A percentile compares a stretch with the other conserved stretches of the same genome.
Conservation (phyloP, 2,113 vertebrate species). For the Antennarius striatus region DNA sequence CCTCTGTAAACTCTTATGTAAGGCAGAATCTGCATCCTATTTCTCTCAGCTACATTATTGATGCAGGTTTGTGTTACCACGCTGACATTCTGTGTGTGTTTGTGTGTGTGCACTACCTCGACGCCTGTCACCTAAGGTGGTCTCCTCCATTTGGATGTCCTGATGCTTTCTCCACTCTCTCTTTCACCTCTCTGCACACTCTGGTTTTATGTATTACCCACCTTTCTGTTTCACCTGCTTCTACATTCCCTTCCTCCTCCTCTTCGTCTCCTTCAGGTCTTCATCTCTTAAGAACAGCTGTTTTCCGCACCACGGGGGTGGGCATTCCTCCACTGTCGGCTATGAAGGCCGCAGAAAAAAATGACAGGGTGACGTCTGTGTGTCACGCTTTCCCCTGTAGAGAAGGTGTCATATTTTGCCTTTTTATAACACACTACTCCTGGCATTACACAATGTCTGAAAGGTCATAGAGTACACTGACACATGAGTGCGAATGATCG, state of each 20-base stretch:
- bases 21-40: slow-evolving; percentile 60
- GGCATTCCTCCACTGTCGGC: slow-evolving; percentile 67
- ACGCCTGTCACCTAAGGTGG: slow-evolving; percentile 32
- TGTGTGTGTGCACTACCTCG: slow-evolving; percentile 16
- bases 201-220: slow-evolving; percentile 33
- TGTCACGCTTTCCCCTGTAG: slow-evolving; percentile 25
- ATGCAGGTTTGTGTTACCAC: slow-evolving; percentile 63
- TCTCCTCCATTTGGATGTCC: slow-evolving; percentile 24
- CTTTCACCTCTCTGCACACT: slow-evolving; percentile 29
- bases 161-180: slow-evolving; percentile 25
- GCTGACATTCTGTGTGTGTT: slow-evolving; percentile 23
- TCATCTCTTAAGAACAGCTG: slow-evolving; percentile 69
- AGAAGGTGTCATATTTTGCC: slow-evolving; percentile 67
- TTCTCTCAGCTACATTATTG: slow-evolving; percentile 66
- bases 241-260: slow-evolving; percentile 24
- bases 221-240: slow-evolving; percentile 22
- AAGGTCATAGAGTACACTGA: slow-evolving; percentile 47
- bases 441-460: slow-evolving; percentile 52
- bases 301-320: slow-evolving; percentile 72
- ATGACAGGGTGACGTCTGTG: slow-evolving; percentile 6
- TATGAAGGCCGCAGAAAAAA: slow-evolving; percentile 46
- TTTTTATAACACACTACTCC: slow-evolving; percentile 59
- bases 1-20: slow-evolving; percentile 60
- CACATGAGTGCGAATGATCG: slow-evolving; percentile 16
- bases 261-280: slow-evolving; percentile 48